These are phyloP conservation scores for cattle (Bos taurus) DNA, from an alignment of 2,113 vertebrate species.

Conservation along the genomic window DNA sequence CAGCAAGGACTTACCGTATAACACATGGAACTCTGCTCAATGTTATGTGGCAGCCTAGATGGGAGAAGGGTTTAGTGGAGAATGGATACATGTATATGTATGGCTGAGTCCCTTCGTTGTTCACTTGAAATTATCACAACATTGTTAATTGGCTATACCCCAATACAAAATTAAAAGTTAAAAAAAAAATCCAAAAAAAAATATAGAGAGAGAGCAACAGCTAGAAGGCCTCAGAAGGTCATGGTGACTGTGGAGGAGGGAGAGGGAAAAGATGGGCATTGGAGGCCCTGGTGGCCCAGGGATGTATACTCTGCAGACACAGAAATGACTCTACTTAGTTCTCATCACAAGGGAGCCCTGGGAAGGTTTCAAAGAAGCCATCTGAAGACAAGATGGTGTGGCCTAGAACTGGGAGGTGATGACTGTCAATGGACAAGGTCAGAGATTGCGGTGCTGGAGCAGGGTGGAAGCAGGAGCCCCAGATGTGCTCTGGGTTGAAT, in stretches of 20 bases:
- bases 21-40: not conserved
- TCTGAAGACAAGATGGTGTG: not conserved
- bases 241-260: no score
- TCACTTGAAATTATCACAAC: not conserved
- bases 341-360: not conserved
- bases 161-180: not conserved
- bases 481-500: not conserved
- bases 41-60: not conserved
- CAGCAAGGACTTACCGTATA: not conserved
- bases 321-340: not conserved
- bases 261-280: not conserved
- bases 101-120: fast-evolving
- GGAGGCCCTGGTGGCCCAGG: fast-evolving
- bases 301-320: not conserved
- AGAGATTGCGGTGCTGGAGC: not conserved
- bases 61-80: not conserved
- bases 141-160: not conserved
- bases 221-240: not conserved
- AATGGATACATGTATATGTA: not conserved
- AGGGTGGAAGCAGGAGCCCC: fast-evolving
- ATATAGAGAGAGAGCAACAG: not conserved
- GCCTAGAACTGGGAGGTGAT: not conserved
- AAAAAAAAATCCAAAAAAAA: not conserved
- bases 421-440: no score
- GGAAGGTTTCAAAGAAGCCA: not conserved